Conservation (phyloP, 1,140 invertebrate species). For the Lepeophtheirus salmonis region DNA sequence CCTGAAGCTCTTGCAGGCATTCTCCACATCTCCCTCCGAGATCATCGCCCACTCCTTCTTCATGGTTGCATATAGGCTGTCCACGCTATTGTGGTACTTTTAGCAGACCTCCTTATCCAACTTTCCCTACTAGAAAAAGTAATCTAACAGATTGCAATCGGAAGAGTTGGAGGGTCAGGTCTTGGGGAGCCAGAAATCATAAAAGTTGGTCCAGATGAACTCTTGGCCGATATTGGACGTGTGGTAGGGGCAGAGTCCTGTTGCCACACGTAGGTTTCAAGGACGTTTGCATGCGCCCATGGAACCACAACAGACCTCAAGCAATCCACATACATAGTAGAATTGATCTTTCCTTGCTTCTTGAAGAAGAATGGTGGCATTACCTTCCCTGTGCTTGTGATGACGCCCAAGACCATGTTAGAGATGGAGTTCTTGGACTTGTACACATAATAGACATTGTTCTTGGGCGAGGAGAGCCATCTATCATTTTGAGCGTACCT, state of each 20-base stretch:
- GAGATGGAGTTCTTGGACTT: too few relatives aligned
- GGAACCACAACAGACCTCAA: not conserved
- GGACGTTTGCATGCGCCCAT: not conserved
- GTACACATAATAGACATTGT: too few relatives aligned
- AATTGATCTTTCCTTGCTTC: not conserved
- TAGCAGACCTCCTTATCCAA: too few relatives aligned
- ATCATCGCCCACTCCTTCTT: not conserved
- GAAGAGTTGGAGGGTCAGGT: not conserved
- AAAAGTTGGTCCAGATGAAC: not conserved
- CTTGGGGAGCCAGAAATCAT: not conserved
- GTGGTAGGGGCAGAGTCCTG: not conserved
- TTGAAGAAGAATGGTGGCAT: not conserved
- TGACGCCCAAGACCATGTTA: too few relatives aligned
- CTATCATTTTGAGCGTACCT: too few relatives aligned
- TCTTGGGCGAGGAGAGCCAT: too few relatives aligned
- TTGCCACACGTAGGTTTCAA: not conserved
- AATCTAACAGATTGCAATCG: not conserved
- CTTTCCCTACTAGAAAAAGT: too few relatives aligned
- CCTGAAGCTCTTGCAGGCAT: not conserved
- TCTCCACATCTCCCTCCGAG: not conserved
- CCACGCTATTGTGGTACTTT: not conserved
- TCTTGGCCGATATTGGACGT: not conserved
- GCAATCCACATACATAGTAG: not conserved
- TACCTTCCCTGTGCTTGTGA: not conserved
- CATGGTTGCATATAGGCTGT: not conserved